A percentile compares a stretch with the other conserved stretches of the same genome.
These are phyloP conservation scores for Cecropterus lyciades DNA, from an alignment of 1,140 invertebrate species.

Conservation along the genomic window DNA sequence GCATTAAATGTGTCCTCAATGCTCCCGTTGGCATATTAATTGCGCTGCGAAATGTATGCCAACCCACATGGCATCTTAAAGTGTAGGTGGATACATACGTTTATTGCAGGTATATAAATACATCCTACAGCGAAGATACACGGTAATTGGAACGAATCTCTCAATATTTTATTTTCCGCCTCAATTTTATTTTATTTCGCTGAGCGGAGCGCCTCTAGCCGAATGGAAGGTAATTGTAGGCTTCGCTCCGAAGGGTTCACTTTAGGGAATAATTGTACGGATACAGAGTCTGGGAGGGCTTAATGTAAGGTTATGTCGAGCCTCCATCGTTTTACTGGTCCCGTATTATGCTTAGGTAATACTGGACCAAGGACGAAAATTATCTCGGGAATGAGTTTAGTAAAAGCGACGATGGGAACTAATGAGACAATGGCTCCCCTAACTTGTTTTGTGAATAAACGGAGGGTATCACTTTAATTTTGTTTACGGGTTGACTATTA, in stretches of 20 bases:
- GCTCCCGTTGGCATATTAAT: conserved; percentile 23
- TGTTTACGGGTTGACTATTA: conserved; percentile 62
- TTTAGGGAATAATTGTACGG: conserved; percentile 80
- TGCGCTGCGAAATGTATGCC: conserved; percentile 19
- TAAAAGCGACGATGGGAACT: conserved; percentile 76
- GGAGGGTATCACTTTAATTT: conserved; percentile 73
- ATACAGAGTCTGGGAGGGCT: conserved; percentile 72
- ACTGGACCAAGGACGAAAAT: conserved; percentile 79
- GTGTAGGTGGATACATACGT: conserved; percentile 12
- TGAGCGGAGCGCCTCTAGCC: conserved; percentile 63
- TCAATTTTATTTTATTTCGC: conserved; percentile 77
- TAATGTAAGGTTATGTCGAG: conserved; percentile 76
- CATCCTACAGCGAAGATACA: conserved; percentile 32
- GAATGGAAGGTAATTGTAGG: conserved; percentile 80
- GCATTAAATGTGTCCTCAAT: conserved; percentile 25
- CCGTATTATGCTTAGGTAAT: conserved; percentile 63
- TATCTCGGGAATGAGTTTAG: conserved; percentile 76
- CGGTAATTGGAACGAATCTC: conserved; percentile 68
- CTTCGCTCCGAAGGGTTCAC: conserved; percentile 71
- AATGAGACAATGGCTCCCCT: conserved; percentile 73
- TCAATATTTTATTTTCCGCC: conserved; percentile 73
- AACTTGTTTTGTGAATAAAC: conserved; percentile 72
- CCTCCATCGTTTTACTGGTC: conserved; percentile 61
- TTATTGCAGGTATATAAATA: conserved; percentile 35
- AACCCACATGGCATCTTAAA: conserved; percentile 20